Base-by-base conservation (phyloP, 1,140 invertebrate genomes). In the Drosophila virilis region DNA sequence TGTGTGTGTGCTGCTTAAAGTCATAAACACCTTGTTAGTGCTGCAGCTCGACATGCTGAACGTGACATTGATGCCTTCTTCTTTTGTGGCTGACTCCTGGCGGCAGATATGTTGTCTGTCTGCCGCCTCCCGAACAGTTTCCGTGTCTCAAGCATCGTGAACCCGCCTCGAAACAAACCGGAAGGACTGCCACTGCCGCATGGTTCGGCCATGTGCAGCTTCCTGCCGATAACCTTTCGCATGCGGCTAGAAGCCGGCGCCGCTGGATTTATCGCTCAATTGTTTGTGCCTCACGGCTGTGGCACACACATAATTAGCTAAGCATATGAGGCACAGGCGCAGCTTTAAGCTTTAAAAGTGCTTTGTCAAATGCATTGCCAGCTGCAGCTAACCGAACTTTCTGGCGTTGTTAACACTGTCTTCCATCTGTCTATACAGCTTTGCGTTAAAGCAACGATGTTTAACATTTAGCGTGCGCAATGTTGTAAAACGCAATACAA, bases 31-130 rank as follows among this genome's bases (percentile, higher is more conserved):
- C 84, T 91, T 91, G 88, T 88, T 89, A 88, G 80, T 74, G 78
- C 66, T 65, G 58, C 71, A 86, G 78, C 84, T 74, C 74, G 74
- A 74, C 77, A 81, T 71, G 75, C 72, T 84, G 89, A 91, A 91
- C 89, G 89, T 91, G 89, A 91, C 89, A 91, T 91, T 91, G 89
- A 91, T 91, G 89, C 75, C 78, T 78, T 78, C 78, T 78, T 78
- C 86, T 91, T 89, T 84, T 84, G 74, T 80, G 46, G 64, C 42
- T n/a, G 42, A 46, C 62, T 46, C 46, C 55, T 42, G 61, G 32
- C 55, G 45, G 8, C 28, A 50, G 48, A 40, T 46, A 57, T 7
- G 22, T 17, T n/a, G 10, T 9, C 6, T 32, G 15, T 43, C 22
- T 58, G 22, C 9, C 9, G 28, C 28, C 38, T 51, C 66, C 72